Base-by-base conservation (phyloP, 2,888 invertebrate genomes). In the Caenorhabditis uteleia region DNA sequence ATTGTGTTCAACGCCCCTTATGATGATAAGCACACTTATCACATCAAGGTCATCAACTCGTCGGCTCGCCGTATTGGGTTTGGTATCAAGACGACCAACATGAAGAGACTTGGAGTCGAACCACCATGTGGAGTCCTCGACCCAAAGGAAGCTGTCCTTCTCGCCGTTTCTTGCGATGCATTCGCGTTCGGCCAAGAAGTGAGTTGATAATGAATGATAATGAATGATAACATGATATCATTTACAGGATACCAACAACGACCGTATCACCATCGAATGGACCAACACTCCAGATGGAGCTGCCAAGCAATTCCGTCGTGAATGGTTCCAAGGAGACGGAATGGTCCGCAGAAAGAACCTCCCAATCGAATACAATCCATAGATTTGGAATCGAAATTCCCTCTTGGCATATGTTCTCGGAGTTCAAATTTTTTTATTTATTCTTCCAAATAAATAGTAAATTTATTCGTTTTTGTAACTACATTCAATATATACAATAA, bases 21-120 rank as follows among this genome's bases (percentile, higher is more conserved):
- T 51, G 74, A 75, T 49, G 70, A 74, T 59, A 74, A 75, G 70
- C 74, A 75, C 68, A 74, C 74, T 54, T 74, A 74, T 56, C 74
- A 74, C 68, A 74, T 74, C 62, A 74, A 75, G 66, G 67, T 69
- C 26, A 59, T 53, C 60, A 70, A 69, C 49, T 20, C 62, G 18
- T 57, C 69, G n/a, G 68, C 50, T 33, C 61, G 57, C 42, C 67
- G 69, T 29, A 69, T 69, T 53, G 69, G 69, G 44, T 68, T 50
- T 48, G 69, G 56, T 33, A 56, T 68, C 68, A 68, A 68, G 68
- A 68, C 69, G 25, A 68, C 68, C 48, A 68, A 68, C 65, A 67
- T 70, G 68, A 71, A 72, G 39, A 45, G 68, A 31, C 55, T 68
- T 40, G 62, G 49, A 14, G 69, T 70, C 25, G 69, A 68, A 20